A percentile compares a stretch with the other conserved stretches of the same genome.
Evolutionary conservation across 2,113 vertebrate genomes (phyloP).

Genomic region (Halichoerus grypus): DNA sequence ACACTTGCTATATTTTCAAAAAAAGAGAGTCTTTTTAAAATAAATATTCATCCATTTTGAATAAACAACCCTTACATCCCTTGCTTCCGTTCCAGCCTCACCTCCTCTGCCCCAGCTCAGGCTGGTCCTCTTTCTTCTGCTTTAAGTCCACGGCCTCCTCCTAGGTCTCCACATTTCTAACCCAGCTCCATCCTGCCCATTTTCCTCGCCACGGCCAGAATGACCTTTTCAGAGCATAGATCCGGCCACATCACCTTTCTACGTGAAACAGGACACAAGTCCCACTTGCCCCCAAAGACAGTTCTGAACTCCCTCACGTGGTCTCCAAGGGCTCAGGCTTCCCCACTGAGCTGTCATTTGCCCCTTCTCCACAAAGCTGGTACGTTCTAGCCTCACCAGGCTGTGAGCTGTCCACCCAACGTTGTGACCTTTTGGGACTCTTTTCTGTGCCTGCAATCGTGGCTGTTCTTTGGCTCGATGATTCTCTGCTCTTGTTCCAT

Average conservation of each 20-base stretch:
- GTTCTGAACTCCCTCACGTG: background rate
- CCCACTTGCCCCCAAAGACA: background rate
- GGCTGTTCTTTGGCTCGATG: background rate
- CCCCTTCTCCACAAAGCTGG: background rate
- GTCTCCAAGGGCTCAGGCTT: background rate
- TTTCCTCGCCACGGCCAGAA: background rate
- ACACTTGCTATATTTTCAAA: slow-evolving; percentile 61
- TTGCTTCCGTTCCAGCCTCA: background rate
- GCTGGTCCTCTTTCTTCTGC: background rate
- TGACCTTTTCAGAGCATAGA: background rate
- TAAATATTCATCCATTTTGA: slow-evolving; percentile 52
- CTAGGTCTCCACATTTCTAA: background rate
- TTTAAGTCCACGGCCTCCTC: background rate
- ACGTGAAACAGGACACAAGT: background rate
- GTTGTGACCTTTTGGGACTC: background rate
- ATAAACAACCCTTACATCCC: background rate
- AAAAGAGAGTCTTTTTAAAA: slow-evolving; percentile 46
- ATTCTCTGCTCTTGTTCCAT: background rate
- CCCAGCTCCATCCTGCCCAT: background rate
- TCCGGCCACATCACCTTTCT: background rate
- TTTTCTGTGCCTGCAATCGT: no score
- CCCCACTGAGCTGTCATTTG: background rate
- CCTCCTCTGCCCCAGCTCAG: background rate
- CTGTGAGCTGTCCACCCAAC: background rate
- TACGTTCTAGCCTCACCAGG: rapidly evolving